Percentiles rank a stretch among this genome's conserved stretches.
Conservation (phyloP, 2,888 invertebrate genomes). For the Tuberolachnus salignus region DNA sequence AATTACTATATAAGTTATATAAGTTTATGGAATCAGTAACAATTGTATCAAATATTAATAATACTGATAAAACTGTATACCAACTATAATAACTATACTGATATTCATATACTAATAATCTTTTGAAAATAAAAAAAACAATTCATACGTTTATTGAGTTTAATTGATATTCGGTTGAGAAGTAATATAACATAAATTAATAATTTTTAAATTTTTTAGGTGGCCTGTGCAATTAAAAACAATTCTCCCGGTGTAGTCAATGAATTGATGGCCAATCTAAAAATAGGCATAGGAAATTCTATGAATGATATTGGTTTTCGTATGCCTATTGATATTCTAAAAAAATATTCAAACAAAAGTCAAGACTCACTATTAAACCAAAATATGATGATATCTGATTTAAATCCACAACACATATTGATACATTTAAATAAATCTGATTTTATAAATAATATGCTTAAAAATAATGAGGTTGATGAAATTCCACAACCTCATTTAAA, state of each 20-base stretch:
- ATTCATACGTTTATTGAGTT: background rate
- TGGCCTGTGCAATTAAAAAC: conserved; percentile 30
- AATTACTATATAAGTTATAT: no score
- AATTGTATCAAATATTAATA: no score
- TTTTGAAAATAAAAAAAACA: no score
- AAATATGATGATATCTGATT: background rate
- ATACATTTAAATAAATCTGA: conserved; percentile 50
- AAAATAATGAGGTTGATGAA: conserved; percentile 7
- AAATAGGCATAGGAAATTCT: conserved; percentile 39
- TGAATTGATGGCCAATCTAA: conserved; percentile 36
- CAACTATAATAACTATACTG: no score
- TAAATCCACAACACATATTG: background rate
- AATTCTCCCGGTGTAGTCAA: conserved; percentile 13
- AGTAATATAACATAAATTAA: background rate
- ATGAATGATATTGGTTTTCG: conserved; percentile 25
- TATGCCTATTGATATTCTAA: conserved; percentile 24
- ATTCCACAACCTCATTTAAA: background rate
- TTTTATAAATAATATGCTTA: conserved; percentile 35
- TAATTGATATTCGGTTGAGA: background rate
- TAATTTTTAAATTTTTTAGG: conserved; percentile 28
- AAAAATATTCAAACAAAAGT: conserved; percentile 27
- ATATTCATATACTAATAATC: no score
- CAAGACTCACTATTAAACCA: background rate
- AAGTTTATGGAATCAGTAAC: no score
- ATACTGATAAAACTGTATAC: no score